These are phyloP conservation scores for Acleris laterana DNA, from an alignment of 2,888 invertebrate genomes.

Conservation along the genomic window DNA sequence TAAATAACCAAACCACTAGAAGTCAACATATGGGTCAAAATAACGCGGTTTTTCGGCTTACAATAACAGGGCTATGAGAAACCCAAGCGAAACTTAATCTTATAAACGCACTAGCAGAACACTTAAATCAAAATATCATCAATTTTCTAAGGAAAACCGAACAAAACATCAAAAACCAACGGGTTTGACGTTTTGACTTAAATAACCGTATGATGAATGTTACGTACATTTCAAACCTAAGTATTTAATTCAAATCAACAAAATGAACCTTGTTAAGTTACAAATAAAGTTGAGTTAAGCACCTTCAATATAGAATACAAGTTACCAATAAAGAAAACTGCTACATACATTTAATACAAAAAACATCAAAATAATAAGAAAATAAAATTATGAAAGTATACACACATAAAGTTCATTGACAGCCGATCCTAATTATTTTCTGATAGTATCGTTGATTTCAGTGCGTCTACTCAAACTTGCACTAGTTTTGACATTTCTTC, in stretches of 20 bases:
- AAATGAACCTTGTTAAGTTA: neutral
- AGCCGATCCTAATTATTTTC: too few species aligned
- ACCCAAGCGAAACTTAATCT: conserved; percentile 29
- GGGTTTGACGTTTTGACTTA: conserved; percentile 33
- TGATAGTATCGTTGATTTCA: too few species aligned
- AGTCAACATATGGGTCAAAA: conserved; percentile 46
- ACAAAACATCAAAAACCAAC: conserved; percentile 34
- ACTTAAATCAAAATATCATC: neutral
- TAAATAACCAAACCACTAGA: conserved; percentile 53
- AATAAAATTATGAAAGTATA: too few species aligned
- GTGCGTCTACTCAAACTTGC: neutral
- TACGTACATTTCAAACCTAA: neutral
- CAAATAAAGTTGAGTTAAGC: neutral
- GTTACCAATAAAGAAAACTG: too few species aligned
- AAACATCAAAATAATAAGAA: too few species aligned
- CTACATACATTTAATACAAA: too few species aligned
- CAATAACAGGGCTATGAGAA: conserved; percentile 21
- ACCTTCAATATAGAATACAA: too few species aligned
- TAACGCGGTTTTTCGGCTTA: conserved; percentile 16
- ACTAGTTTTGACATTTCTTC: neutral
- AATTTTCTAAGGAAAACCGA: conserved; percentile 13
- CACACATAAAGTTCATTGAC: too few species aligned
- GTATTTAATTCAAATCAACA: neutral
- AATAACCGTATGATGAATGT: neutral
- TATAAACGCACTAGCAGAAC: conserved; percentile 30